Percentiles rank a stretch among this genome's conserved stretches.
Evolutionary conservation across 2,113 vertebrate genomes (phyloP).

Genomic region (Hippocampus barbouri): DNA sequence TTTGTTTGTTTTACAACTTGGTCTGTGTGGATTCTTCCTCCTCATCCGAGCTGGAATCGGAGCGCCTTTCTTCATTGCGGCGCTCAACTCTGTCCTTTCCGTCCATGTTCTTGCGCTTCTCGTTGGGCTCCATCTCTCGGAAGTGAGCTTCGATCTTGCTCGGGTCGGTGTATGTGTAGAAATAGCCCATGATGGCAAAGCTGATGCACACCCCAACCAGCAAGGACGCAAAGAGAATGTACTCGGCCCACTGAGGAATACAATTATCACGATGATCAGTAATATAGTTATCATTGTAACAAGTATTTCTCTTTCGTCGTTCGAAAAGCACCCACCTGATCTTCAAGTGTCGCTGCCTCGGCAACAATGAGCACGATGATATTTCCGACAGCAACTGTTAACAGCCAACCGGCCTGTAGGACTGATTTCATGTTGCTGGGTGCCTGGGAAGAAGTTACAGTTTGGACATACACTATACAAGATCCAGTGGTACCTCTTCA

Average conservation of each 20-base stretch:
- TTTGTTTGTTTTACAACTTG: slow-evolving; percentile 42
- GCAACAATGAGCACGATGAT: slow-evolving; percentile 92
- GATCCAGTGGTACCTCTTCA: too few relatives aligned
- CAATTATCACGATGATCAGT: slow-evolving; percentile 4
- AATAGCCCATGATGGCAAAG: slow-evolving; percentile 86
- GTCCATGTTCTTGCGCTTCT: slow-evolving; percentile 48
- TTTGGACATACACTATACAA: neutral
- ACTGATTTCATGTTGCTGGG: slow-evolving; percentile 97
- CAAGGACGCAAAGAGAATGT: slow-evolving; percentile 85
- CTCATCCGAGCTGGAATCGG: slow-evolving; percentile 20
- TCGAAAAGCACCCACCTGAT: slow-evolving; percentile 75
- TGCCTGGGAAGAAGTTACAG: slow-evolving; percentile 69
- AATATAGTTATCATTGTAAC: neutral
- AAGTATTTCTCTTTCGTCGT: too few relatives aligned
- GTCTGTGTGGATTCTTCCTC: slow-evolving; percentile 11
- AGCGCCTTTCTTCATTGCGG: neutral
- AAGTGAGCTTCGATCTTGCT: slow-evolving; percentile 80
- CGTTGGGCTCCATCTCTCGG: slow-evolving; percentile 18
- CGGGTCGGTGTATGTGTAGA: slow-evolving; percentile 87
- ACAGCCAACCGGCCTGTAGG: slow-evolving; percentile 91
- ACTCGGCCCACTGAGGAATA: slow-evolving; percentile 85
- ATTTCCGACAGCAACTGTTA: slow-evolving; percentile 89
- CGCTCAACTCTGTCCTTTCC: slow-evolving; percentile 11
- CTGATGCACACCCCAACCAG: slow-evolving; percentile 80
- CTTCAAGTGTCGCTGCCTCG: slow-evolving; percentile 69